Base-by-base conservation (phyloP, 2,113 vertebrate species). In the Microtus oregoni region DNA sequence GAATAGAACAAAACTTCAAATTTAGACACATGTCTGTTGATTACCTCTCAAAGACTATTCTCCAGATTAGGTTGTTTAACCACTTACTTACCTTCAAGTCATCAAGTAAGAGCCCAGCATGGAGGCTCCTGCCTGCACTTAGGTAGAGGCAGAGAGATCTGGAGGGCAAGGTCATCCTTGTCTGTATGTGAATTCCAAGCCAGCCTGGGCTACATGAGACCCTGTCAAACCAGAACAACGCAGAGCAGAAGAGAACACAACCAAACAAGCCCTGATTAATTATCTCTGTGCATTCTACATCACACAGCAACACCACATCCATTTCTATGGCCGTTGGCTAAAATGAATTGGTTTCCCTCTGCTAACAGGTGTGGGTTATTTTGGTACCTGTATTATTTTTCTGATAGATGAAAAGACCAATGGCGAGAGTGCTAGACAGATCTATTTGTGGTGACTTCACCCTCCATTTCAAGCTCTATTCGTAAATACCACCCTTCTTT, bases 321-420 rank as follows among this genome's bases (percentile, higher is more conserved):
- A 15, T 41, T 26, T 82, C 38, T 55, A 3, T 1, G 0, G 13
- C 86, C n/a, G 35, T 0, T 3, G 81, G 75, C 77, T 93, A 44
- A 58, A 72, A 30, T 78, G 90, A 86, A 93, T 38, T 35, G 10
- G 91, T 92, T 26, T 17, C 52, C 65, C n/a, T 92, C 35, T 89
- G 73, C 61, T 47, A 63, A 50, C n/a, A 63, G 83, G 52, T 58
- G 61, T 44, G 81, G 20, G 44, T 78, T 63, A 85, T 90, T 95
- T 85, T 61, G 55, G 76, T 79, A 50, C 38, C 73, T 50, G 88
- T 75, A 70, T 93, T 86, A 44, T 90, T 87, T 78, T 81, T 95
- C 87, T 87, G 44, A 58, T 76, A 89, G 92, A 89, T 89, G 92
- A 95, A 95, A 78, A 15, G 50, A 32, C 3, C 35, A 41, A 19